phyloP scores from a whole-genome alignment of 2,113 vertebrate genomes.

The Syngnathoides biaculeatus region DNA sequence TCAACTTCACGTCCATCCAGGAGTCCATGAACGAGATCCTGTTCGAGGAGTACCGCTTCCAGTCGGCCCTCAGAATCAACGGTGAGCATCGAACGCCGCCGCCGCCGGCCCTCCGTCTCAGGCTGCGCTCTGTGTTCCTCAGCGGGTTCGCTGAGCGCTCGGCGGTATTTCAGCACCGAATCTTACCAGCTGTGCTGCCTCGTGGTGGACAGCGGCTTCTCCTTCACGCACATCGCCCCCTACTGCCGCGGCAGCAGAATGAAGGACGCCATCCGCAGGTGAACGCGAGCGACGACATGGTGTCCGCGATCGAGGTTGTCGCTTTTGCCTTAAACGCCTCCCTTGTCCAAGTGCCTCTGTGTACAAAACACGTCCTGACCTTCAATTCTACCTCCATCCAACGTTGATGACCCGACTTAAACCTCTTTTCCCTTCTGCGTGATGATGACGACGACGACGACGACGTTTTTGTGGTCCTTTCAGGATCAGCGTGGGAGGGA shows the following conservation, averaged over 20 bases:
- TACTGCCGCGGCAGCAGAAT: conserved; percentile 94
- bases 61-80: conserved; percentile 89
- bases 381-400: no score
- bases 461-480: background rate
- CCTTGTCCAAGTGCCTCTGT: no score
- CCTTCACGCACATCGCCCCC: conserved; percentile 92
- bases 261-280: conserved; percentile 95
- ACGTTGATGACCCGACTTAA: no score
- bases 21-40: conserved; percentile 99
- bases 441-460: background rate
- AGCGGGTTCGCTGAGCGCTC: conserved; percentile 91
- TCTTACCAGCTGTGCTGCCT: conserved; percentile 88
- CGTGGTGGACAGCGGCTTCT: conserved; percentile 95
- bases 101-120: background rate
- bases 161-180: conserved; percentile 87
- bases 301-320: no score
- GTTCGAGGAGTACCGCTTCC: conserved; percentile 98
- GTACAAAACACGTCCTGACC: no score
- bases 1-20: conserved; percentile 96
- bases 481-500: conserved; percentile 96
- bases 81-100: conserved; percentile 67
- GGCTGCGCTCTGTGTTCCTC: conserved; percentile 14
- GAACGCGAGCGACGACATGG: background rate
- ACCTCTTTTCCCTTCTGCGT: background rate
- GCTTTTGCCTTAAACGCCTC: no score